These are phyloP conservation scores for Chanos chanos DNA, from an alignment of 2,797 vertebrate species.

Conservation along the genomic window DNA sequence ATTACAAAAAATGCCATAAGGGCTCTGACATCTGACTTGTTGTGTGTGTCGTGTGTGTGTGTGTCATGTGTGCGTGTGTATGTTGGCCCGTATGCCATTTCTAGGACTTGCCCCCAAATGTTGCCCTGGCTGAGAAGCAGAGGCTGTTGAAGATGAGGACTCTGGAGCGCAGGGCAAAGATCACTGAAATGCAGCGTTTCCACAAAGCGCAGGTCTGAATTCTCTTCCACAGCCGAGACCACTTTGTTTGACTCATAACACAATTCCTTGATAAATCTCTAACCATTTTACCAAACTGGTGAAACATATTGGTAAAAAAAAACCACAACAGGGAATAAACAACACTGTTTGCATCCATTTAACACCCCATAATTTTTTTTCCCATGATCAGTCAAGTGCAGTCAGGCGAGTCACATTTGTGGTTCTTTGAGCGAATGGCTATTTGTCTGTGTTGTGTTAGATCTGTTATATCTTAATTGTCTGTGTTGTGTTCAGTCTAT, in stretches of 20 bases:
- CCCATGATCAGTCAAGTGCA: too few relatives aligned
- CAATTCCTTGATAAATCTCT: too few relatives aligned
- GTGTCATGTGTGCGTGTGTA: slow-evolving; percentile 1
- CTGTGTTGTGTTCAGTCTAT: slow-evolving; percentile 69
- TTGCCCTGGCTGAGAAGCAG: slow-evolving; percentile 56
- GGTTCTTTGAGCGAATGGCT: neutral
- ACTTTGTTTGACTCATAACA: too few relatives aligned
- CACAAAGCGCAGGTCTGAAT: slow-evolving; percentile 82
- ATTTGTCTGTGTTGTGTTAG: neutral
- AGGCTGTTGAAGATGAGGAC: slow-evolving; percentile 76
- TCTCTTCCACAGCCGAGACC: neutral
- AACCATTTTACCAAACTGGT: neutral
- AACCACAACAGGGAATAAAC: too few relatives aligned
- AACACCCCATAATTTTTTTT: too few relatives aligned
- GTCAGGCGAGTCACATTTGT: too few relatives aligned
- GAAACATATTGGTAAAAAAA: too few relatives aligned
- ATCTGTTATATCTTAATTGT: neutral
- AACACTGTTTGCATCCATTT: too few relatives aligned
- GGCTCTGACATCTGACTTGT: too few relatives aligned
- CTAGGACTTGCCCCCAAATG: slow-evolving; percentile 51
- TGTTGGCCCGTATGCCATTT: slow-evolving; percentile 51
- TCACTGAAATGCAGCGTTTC: slow-evolving; percentile 80
- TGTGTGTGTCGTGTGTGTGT: neutral
- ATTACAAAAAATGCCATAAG: too few relatives aligned
- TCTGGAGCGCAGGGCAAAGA: slow-evolving; percentile 75